Evolutionary conservation across 2,797 vertebrate species (phyloP).

Genomic region (Notoglanidium macrostoma): DNA sequence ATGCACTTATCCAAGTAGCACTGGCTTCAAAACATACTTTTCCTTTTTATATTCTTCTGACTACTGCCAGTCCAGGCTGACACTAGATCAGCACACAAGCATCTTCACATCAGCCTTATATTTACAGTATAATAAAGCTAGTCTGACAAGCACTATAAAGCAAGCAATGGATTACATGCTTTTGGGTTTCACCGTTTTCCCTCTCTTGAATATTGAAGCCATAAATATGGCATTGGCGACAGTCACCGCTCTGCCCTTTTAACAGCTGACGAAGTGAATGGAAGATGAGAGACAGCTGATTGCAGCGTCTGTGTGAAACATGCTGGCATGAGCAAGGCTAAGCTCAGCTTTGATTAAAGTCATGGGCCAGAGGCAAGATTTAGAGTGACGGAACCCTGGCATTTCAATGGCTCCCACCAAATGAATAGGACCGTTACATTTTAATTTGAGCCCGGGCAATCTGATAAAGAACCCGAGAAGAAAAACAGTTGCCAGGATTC

Average conservation of each 20-base stretch:
- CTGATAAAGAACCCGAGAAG: constrained; percentile 62
- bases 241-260: constrained; percentile 42
- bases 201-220: constrained; percentile 26
- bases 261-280: constrained; percentile 42
- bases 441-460: constrained; percentile 63
- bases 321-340: constrained; percentile 50
- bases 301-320: constrained; percentile 56
- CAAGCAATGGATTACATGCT: background rate
- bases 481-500: constrained; percentile 71
- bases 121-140: constrained; percentile 17
- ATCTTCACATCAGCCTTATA: background rate
- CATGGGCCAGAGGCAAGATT: constrained; percentile 47
- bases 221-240: constrained; percentile 33
- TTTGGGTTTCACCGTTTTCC: background rate
- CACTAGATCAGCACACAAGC: background rate
- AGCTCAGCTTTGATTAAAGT: constrained; percentile 63
- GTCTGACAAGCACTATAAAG: background rate
- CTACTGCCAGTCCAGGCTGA: background rate
- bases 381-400: constrained; percentile 51
- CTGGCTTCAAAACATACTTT: background rate
- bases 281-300: constrained; percentile 44
- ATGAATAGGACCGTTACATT: constrained; percentile 47
- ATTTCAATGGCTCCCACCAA: constrained; percentile 38
- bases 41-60: background rate
- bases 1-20: background rate